Evolutionary conservation across 2,797 vertebrate genomes (phyloP).

Genomic region (Rachycentron canadum): DNA sequence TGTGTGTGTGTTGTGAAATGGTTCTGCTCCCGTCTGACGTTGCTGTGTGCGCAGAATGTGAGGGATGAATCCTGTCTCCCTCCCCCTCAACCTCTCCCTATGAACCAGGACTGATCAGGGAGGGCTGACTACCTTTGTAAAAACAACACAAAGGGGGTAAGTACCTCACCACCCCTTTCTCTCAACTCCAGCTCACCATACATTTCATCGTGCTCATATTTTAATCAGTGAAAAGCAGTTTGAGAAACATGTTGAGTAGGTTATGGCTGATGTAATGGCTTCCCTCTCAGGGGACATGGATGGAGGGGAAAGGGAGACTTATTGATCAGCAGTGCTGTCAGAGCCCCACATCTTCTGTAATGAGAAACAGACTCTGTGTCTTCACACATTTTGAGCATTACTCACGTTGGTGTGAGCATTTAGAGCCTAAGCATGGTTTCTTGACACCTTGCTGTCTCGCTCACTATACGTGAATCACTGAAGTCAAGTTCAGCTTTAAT

Average conservation of each 20-base stretch:
- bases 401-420: constrained; percentile 46
- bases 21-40: constrained; percentile 87
- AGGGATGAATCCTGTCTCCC: constrained; percentile 82
- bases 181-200: constrained; percentile 74
- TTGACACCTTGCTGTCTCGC: constrained; percentile 22
- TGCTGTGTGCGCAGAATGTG: constrained; percentile 84
- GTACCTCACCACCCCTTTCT: constrained; percentile 84
- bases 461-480: constrained; percentile 24
- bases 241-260: constrained; percentile 37
- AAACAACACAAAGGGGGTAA: constrained; percentile 86
- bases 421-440: constrained; percentile 32
- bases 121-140: constrained; percentile 83
- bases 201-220: constrained; percentile 63
- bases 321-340: constrained; percentile 84
- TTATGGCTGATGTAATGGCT: constrained; percentile 35
- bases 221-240: constrained; percentile 17
- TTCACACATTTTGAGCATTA: constrained; percentile 53
- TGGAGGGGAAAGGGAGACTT: constrained; percentile 71
- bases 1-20: constrained; percentile 76
- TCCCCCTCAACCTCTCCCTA: constrained; percentile 84
- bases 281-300: constrained; percentile 28
- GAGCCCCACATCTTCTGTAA: constrained; percentile 90
- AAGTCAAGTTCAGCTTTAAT: constrained; percentile 21
- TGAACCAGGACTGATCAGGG: constrained; percentile 88
- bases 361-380: constrained; percentile 95